phyloP scores from a whole-genome alignment of 2,797 vertebrate species.

The Thamnophis elegans region DNA sequence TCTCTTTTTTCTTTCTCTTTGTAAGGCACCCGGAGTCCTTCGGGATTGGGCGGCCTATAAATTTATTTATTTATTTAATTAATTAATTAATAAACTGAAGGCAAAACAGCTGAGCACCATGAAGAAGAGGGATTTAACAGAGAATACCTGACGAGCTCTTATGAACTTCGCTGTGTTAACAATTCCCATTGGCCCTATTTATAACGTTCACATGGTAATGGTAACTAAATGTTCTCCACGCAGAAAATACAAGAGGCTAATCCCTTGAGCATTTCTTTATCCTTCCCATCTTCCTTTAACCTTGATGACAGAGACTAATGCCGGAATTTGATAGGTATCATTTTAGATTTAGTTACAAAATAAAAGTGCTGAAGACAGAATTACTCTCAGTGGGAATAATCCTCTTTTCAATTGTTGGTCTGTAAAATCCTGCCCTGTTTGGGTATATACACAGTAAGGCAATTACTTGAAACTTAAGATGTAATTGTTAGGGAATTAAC shows the following conservation, averaged over 20 bases:
- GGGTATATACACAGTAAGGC: neutral
- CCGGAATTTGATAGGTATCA: conserved; percentile 22
- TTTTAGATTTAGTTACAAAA: conserved; percentile 43
- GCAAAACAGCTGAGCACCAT: neutral
- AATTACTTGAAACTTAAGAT: conserved; percentile 7
- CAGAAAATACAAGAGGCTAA: conserved; percentile 19
- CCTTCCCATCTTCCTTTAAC: conserved; percentile 40
- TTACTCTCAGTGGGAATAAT: conserved; percentile 40
- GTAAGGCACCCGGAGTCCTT: too few species aligned
- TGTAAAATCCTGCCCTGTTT: conserved; percentile 43
- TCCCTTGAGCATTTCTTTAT: conserved; percentile 22
- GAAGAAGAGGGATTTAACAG: neutral
- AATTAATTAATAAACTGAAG: too few species aligned
- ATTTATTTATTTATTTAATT: too few species aligned
- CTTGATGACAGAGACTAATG: conserved; percentile 22
- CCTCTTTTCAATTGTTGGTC: conserved; percentile 39
- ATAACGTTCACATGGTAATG: conserved; percentile 37
- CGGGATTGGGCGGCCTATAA: too few species aligned
- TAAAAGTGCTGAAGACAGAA: conserved; percentile 30
- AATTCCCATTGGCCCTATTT: neutral
- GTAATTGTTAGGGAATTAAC: neutral
- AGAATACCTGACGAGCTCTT: neutral
- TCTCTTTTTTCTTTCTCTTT: too few species aligned
- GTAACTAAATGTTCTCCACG: neutral
- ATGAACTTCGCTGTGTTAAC: neutral